Base-by-base conservation (phyloP, 23 tunicate genomes). In the Trididemnum clinides region DNA sequence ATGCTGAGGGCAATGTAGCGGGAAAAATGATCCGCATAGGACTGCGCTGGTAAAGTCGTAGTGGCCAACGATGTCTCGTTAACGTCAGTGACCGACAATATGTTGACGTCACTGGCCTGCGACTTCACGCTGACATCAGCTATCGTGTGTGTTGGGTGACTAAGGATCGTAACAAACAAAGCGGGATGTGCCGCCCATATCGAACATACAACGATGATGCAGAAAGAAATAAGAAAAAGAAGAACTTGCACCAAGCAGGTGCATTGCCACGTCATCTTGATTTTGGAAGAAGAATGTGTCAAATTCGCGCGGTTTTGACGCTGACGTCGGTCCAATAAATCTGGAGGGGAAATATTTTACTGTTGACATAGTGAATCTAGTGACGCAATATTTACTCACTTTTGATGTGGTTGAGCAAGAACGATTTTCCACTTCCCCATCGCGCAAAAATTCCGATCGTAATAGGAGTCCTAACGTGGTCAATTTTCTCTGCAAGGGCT, bases 351-450 rank as follows among this genome's bases (percentile, higher is more conserved):
- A n/a, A n/a, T n/a, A n/a, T n/a, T n/a, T n/a, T n/a, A n/a, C n/a
- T n/a, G n/a, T n/a, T n/a, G n/a, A n/a, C n/a, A n/a, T n/a, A n/a
- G n/a, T n/a, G n/a, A n/a, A n/a, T n/a, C n/a, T n/a, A n/a, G n/a
- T n/a, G n/a, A n/a, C n/a, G n/a, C n/a, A n/a, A n/a, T n/a, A n/a
- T n/a, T n/a, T n/a, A 54, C 80, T 82, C 74, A 88, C 87, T 75
- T 71, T 50, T 71, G 19, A 93, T 84, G 50, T 88, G 90, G 26
- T 81, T 84, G 0, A 93, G 81, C 26, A 93, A 84, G 44, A 93
- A 93, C 26, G 98, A 84, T 58, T 93, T 93, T 34, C 98, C 98
- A 75, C 93, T 93, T 44, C 98, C 98, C 98, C 98, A 93, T 75
- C 86, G 72, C 63, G 90, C 98, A 33, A 87, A 88, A 2, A 93